Conservation (phyloP, 2,797 vertebrate genomes). For the Chrysocyon brachyurus region DNA sequence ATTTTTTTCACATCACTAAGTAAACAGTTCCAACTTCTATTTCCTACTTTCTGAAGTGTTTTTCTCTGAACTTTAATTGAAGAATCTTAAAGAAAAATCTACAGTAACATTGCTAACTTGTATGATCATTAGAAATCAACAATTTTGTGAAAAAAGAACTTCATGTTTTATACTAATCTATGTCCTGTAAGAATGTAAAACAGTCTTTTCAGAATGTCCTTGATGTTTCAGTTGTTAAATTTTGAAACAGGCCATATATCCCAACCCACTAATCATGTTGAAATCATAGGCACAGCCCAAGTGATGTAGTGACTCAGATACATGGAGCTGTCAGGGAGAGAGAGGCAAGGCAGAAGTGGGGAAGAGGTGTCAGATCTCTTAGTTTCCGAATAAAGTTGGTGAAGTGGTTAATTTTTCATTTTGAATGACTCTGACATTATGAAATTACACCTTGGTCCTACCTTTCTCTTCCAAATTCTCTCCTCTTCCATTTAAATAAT, state of each 20-base stretch:
- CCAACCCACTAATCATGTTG: not conserved
- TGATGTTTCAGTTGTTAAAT: not conserved
- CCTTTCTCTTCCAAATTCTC: not conserved
- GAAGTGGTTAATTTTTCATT: not conserved
- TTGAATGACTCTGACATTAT: not conserved
- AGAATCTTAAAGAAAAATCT: not conserved
- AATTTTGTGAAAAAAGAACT: not conserved
- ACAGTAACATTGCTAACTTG: not conserved
- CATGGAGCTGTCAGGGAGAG: not conserved
- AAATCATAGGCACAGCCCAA: not conserved
- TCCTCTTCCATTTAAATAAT: not conserved
- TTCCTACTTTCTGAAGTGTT: not conserved
- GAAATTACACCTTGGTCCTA: not conserved
- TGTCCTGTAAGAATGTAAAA: not conserved
- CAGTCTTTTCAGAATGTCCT: not conserved
- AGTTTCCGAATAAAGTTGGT: not conserved
- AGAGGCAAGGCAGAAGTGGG: not conserved
- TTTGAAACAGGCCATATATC: not conserved
- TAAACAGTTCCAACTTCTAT: not conserved
- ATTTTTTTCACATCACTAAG: not conserved
- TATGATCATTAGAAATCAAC: not conserved
- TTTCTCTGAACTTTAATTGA: not conserved
- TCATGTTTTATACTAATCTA: not conserved
- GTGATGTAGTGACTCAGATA: not conserved
- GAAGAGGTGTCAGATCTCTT: not conserved